Percentiles rank a stretch among this genome's conserved stretches.
Evolutionary conservation across 2,113 vertebrate genomes (phyloP).

Genomic region (Sialia sialis): DNA sequence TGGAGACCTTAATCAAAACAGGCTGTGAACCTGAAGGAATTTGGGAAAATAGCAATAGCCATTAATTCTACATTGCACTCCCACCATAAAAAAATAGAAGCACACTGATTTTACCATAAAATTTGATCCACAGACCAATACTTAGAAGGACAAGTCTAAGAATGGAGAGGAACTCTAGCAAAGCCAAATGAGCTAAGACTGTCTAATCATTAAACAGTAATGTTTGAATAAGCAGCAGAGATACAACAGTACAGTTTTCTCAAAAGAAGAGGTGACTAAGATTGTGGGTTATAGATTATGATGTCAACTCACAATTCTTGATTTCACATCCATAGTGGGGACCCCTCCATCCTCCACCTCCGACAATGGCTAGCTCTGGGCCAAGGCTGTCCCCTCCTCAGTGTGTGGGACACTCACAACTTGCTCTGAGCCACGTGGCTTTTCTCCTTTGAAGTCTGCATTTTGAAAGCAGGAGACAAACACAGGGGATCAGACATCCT

Average conservation of each 20-base stretch:
- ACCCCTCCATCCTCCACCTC: neutral
- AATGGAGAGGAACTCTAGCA: neutral
- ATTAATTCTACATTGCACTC: neutral
- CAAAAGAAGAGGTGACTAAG: neutral
- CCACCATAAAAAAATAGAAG: neutral
- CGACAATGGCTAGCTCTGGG: neutral
- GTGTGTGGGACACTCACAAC: rapidly evolving
- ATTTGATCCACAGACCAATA: neutral
- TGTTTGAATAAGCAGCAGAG: neutral
- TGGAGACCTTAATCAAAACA: neutral
- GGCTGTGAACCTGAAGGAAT: neutral
- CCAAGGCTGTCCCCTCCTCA: neutral
- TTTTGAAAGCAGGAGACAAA: neutral
- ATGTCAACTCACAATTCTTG: neutral
- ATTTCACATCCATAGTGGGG: neutral
- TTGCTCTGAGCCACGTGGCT: neutral
- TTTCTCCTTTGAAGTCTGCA: rapidly evolving
- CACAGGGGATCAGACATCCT: neutral
- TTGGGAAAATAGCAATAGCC: neutral
- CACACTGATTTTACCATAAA: neutral
- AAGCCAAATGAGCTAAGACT: neutral
- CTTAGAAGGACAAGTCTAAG: neutral
- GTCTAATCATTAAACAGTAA: neutral
- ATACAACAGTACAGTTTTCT: neutral
- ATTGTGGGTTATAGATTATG: neutral